Base-by-base conservation (phyloP, 1,140 invertebrate genomes). In the Vanessa tameamea region DNA sequence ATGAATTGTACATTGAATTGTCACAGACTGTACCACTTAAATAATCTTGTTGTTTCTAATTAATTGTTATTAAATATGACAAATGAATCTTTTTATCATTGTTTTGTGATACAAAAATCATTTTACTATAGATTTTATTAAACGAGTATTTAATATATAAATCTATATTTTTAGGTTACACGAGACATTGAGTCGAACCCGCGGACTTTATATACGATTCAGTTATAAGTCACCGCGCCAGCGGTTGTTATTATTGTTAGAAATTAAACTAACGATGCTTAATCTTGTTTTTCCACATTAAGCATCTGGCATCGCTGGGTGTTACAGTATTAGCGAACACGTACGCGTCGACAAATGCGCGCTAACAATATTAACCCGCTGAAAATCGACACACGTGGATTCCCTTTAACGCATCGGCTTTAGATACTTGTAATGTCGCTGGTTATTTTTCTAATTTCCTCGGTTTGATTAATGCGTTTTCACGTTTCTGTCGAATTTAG, bases 301-400 rank as follows among this genome's bases (percentile, higher is more conserved):
- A 16, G 16, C 57, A 61, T 61, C 57, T 61, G 57, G 57, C 57
- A 37, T 8, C 31, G 7, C 57, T 26, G 7, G 51, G 55, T 31
- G 43, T 69, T 59, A 76, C 66, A n/a, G 76, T 73, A 77, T 80
- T 80, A 80, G 73, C 70, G 75, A 74, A 64, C 72, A 69, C 74
- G 75, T 76, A 64, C 78, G 64, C 64, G 77, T 78, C 74, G 75
- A 79, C 78, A 79, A 79, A 77, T 76, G 65, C 67, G 63, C 73
- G 53, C 71, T 80, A 80, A 80, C 76, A 43, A 69, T 64, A 64
- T 80, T 80, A 80, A 73, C 71, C 61, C 67, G 47, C 69, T 69
- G 70, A 76, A 73, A 78, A 73, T 76, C 73, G 73, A 70, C 72
- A 71, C 47, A 16, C 71, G 23, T 63, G 31, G 55, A 47, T 31